Base-by-base conservation (phyloP, 2,888 invertebrate genomes). In the Cantharis rufa region DNA sequence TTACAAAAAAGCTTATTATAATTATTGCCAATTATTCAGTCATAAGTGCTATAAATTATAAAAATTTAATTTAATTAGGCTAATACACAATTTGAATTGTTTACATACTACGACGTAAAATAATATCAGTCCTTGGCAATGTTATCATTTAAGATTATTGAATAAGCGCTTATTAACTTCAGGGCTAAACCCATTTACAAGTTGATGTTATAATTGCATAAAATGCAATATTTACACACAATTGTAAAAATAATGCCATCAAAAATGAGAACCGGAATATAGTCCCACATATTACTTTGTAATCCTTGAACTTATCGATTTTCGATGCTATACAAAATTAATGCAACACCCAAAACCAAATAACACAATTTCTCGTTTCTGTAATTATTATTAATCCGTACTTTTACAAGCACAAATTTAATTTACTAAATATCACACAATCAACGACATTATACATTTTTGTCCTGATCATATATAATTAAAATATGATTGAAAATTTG, bases 181-280 rank as follows among this genome's bases (percentile, higher is more conserved):
- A 79, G 73, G 78, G 80, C 73, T 95, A 1, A 90, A 92, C 69
- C 95, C 94, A 89, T 89, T 89, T 15, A 91, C 90, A 1, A 87
- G 91, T 32, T 72, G 48, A 69, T 71, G 71, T 48, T 32, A 0
- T 89, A 89, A 0, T 89, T 90, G 0, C 95, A 93, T 85, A 90
- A 90, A 80, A 62, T 32, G 21, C 16, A 64, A 21, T 18, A 64
- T 21, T 18, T 64, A 16, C 64, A 21, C 21, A 27, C 16, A 32
- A 48, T n/a, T 21, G 48, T 66, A 27, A 16, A 64, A 18, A 18
- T 16, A 18, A 16, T 64, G 5, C 21, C 13, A 15, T 18, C 64
- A 72, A 66, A 72, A 32, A 48, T 21, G 62, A 62, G 16, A 16
- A 62, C 13, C 27, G 62, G 27, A 73, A 48, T 16, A 3, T 15